A percentile compares a stretch with the other conserved stretches of the same genome.
phyloP scores from a whole-genome alignment of 2,888 invertebrate genomes.

The Oscheius sp. region DNA sequence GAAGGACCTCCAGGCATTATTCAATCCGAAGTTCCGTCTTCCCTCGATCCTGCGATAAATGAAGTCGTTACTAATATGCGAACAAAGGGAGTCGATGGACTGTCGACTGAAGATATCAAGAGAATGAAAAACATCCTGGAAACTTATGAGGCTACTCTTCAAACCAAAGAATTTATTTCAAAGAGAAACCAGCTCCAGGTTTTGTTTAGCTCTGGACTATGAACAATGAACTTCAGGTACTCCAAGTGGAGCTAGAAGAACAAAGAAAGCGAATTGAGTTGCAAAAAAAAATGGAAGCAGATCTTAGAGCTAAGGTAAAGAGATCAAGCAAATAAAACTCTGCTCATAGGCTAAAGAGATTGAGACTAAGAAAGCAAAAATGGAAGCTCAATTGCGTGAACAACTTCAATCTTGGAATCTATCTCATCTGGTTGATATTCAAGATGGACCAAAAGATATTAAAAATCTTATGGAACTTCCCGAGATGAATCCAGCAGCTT shows the following conservation, averaged over 20 bases:
- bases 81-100: slow-evolving; percentile 38
- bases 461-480: slow-evolving; percentile 13
- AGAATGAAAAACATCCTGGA: slow-evolving; percentile 50
- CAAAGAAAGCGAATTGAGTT: slow-evolving; percentile 49
- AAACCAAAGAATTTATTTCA: slow-evolving; percentile 54
- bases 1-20: slow-evolving; percentile 45
- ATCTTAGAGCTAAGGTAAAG: slow-evolving; percentile 45
- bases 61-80: slow-evolving; percentile 48
- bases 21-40: slow-evolving; percentile 25
- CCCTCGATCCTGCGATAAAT: slow-evolving; percentile 45
- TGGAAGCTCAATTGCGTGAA: slow-evolving; percentile 49
- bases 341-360: slow-evolving; percentile 45
- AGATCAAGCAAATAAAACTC: neutral
- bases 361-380: slow-evolving; percentile 38
- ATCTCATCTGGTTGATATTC: slow-evolving; percentile 3
- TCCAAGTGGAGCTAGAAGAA: slow-evolving; percentile 52
- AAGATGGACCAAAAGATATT: neutral
- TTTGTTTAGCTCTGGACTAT: no score
- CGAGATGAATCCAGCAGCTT: slow-evolving; percentile 2
- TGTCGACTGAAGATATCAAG: slow-evolving; percentile 51
- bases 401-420: slow-evolving; percentile 47
- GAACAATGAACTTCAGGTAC: slow-evolving; percentile 32
- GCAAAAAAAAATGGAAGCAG: slow-evolving; percentile 47
- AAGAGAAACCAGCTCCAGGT: slow-evolving; percentile 47
- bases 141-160: slow-evolving; percentile 52